Conservation (phyloP, 2,888 invertebrate species). For the Cantharis rufa region DNA sequence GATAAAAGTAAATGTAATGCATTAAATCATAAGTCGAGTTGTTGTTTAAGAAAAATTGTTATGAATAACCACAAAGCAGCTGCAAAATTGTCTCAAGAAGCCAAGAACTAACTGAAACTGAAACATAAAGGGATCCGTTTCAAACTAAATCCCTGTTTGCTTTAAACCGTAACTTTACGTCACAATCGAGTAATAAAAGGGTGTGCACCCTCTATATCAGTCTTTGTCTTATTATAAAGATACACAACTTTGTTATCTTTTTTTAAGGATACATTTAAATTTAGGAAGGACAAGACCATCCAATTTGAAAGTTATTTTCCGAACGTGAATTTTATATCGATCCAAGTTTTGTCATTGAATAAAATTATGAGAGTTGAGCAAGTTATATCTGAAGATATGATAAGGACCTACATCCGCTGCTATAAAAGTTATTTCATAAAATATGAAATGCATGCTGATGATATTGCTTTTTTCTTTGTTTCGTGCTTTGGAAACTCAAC, state of each 20-base stretch:
- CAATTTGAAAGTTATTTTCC: conserved; percentile 48
- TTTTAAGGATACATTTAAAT: conserved; percentile 20
- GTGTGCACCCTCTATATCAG: conserved; percentile 6
- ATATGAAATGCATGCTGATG: conserved; percentile 43
- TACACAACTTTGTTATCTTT: conserved; percentile 16
- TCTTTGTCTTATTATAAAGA: conserved; percentile 17
- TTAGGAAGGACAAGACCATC: conserved; percentile 41
- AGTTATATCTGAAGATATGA: conserved; percentile 34
- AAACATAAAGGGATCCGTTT: conserved; percentile 10
- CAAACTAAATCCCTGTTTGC: conserved; percentile 18
- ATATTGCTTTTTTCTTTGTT: conserved; percentile 30
- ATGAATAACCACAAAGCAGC: conserved; percentile 7
- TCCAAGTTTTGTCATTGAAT: conserved; percentile 43
- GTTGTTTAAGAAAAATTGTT: not conserved
- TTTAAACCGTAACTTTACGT: conserved; percentile 14
- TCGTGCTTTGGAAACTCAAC: not conserved
- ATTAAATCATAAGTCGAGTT: not conserved
- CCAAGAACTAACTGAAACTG: conserved; percentile 16
- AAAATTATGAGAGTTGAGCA: conserved; percentile 43
- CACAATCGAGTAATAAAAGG: conserved; percentile 18
- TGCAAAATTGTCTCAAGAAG: conserved; percentile 13
- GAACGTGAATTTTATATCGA: conserved; percentile 46
- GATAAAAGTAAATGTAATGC: not conserved
- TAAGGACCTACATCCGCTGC: conserved; percentile 33
- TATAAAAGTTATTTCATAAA: conserved; percentile 46